Conservation (phyloP, 1,140 invertebrate genomes). For the Ctenoplectra terminalis region DNA sequence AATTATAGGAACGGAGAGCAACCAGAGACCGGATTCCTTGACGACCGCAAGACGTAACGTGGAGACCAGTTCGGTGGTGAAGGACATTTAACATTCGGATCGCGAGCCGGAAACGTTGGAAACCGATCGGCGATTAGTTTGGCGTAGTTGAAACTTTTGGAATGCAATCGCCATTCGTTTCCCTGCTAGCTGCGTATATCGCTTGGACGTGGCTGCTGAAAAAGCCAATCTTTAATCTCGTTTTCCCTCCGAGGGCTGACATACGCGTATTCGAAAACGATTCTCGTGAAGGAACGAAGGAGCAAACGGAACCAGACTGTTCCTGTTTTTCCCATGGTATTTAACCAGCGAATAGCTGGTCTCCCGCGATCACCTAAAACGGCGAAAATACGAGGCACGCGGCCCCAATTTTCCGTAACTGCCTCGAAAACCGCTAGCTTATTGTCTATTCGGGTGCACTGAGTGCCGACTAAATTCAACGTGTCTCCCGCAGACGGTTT, state of each 20-base stretch:
- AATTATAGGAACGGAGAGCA: neutral
- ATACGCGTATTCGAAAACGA: too few relatives aligned
- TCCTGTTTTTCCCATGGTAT: slow-evolving; percentile 5
- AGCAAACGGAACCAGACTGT: rapidly evolving
- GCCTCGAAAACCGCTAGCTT: slow-evolving; percentile 34
- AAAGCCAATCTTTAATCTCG: neutral
- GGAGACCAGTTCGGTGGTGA: neutral
- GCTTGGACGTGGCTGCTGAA: neutral
- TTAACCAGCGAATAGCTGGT: slow-evolving; percentile 24
- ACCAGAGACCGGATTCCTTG: slow-evolving; percentile 23
- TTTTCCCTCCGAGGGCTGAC: too few relatives aligned
- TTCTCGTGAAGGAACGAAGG: neutral
- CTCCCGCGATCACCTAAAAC: slow-evolving; percentile 31
- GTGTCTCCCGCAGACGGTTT: slow-evolving; percentile 58
- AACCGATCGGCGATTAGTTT: slow-evolving; percentile 16
- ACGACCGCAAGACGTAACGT: slow-evolving; percentile 31
- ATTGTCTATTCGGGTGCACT: slow-evolving; percentile 34
- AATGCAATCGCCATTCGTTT: slow-evolving; percentile 34
- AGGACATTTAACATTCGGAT: slow-evolving; percentile 33
- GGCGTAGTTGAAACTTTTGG: slow-evolving; percentile 27
- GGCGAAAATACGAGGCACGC: slow-evolving; percentile 30
- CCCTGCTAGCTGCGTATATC: neutral
- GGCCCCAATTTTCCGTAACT: slow-evolving; percentile 30
- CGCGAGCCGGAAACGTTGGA: slow-evolving; percentile 4
- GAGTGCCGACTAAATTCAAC: slow-evolving; percentile 51